These are phyloP conservation scores for Cistogaster globosa DNA, from an alignment of 2,888 invertebrate genomes.

Conservation along the genomic window DNA sequence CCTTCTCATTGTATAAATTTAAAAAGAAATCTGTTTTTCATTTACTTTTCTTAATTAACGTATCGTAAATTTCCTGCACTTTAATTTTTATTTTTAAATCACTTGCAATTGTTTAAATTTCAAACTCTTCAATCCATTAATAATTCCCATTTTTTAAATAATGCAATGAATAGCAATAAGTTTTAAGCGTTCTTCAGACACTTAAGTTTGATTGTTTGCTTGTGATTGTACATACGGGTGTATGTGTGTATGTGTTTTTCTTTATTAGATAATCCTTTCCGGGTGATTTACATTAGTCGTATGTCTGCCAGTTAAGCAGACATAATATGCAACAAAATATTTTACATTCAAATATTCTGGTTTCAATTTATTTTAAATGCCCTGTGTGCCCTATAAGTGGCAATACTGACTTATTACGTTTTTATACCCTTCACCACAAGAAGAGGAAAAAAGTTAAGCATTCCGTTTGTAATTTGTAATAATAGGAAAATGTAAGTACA, in stretches of 20 bases:
- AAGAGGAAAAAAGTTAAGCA: no score
- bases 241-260: slow-evolving; percentile 18
- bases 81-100: slow-evolving; percentile 12
- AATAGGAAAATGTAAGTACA: no score
- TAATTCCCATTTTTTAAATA: slow-evolving; percentile 45
- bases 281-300: slow-evolving; percentile 66
- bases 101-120: slow-evolving; percentile 44
- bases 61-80: slow-evolving; percentile 14
- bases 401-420: background rate
- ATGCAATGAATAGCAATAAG: slow-evolving; percentile 56
- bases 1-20: no score
- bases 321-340: slow-evolving; percentile 26
- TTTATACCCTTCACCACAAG: no score
- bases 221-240: background rate
- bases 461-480: no score
- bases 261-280: slow-evolving; percentile 71
- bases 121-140: slow-evolving; percentile 59
- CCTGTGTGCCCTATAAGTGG: background rate
- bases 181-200: slow-evolving; percentile 65
- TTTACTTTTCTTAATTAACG: background rate
- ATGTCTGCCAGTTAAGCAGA: slow-evolving; percentile 21
- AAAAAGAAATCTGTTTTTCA: no score
- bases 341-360: background rate
- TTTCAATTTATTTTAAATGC: slow-evolving; percentile 20
- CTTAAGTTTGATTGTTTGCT: slow-evolving; percentile 49